Evolutionary conservation across 1,140 invertebrate genomes (phyloP), one percentile per base, ranked within the genome.

Genomic region (Cydia fagiglandana): DNA sequence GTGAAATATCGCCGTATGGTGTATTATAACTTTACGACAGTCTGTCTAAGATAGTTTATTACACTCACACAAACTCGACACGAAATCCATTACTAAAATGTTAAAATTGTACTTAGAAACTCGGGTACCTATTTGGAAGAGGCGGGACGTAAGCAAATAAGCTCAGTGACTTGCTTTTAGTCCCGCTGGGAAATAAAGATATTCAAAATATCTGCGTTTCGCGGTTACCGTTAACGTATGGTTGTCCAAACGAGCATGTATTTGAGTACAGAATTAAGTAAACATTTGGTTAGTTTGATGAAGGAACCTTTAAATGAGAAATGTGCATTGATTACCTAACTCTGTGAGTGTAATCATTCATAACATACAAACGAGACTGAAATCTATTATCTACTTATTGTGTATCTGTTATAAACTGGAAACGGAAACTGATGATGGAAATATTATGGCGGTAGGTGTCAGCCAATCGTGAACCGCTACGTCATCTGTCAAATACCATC

Each of bases 131-230:
- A 61, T 61, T 61, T 20, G 56, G 56, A 24, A 24, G 20, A n/a
- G 56, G 56, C 56, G 56, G 56, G 20, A 24, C 56, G 56, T 61
- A 61, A 61, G 56, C 56, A 61, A 61, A 61, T 61, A 61, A 61
- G 56, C 56, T 61, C 56, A 61, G 56, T 61, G 56, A 61, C 56
- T n/a, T 61, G 9, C 56, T 20, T 41, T 41, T 61, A 61, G n/a
- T 24, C 56, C 56, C 56, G 17, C 56, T 61, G 56, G 56, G 56
- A 61, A 61, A 61, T 61, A 61, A 61, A 61, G 56, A 61, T 61
- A 61, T 61, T 61, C 56, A 61, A 61, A 61, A 61, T 61, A 61
- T 61, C 56, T 61, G 56, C 56, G 56, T 61, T 61, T 12, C 56
- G 56, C 56, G 56, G 56, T 61, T 61, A 61, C 56, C 56, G 7